phyloP scores from a whole-genome alignment of 2,888 invertebrate species.

The Doris montereyensis region DNA sequence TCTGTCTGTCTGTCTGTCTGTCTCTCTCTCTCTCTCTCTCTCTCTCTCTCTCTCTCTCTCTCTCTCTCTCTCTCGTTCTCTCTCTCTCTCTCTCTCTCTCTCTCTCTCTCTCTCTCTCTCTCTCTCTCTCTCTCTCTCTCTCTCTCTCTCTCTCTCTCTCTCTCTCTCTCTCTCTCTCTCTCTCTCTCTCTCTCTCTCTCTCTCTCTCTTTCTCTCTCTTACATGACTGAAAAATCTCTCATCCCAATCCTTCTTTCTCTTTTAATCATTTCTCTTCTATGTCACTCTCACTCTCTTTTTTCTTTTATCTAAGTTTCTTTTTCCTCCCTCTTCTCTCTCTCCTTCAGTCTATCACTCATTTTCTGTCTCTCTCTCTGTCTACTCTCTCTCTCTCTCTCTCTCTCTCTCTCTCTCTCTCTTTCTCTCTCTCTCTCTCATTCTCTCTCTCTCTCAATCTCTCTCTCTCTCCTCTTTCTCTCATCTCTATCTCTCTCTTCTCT shows the following conservation, averaged over 20 bases:
- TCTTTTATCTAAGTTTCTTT: not conserved
- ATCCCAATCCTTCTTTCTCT: not conserved
- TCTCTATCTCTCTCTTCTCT: not conserved
- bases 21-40: too few relatives aligned
- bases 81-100: too few relatives aligned
- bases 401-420: not conserved
- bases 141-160: too few relatives aligned
- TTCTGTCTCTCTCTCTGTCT: not conserved
- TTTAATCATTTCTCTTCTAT: not conserved
- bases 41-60: too few relatives aligned
- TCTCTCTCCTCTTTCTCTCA: not conserved
- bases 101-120: too few relatives aligned
- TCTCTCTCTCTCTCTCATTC: not conserved
- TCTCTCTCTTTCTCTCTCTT: not conserved
- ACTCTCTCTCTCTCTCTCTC: not conserved
- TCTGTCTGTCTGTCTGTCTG: too few relatives aligned
- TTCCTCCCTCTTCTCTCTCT: not conserved
- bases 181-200: not conserved
- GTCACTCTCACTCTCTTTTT: not conserved
- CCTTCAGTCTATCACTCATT: not conserved
- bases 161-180: not conserved
- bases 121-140: too few relatives aligned
- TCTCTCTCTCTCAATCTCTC: not conserved
- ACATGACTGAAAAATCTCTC: too few relatives aligned
- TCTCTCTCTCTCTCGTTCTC: too few relatives aligned